A percentile compares a stretch with the other conserved stretches of the same genome.
phyloP scores from a whole-genome alignment of 1,140 invertebrate genomes.

The Apis laboriosa region DNA sequence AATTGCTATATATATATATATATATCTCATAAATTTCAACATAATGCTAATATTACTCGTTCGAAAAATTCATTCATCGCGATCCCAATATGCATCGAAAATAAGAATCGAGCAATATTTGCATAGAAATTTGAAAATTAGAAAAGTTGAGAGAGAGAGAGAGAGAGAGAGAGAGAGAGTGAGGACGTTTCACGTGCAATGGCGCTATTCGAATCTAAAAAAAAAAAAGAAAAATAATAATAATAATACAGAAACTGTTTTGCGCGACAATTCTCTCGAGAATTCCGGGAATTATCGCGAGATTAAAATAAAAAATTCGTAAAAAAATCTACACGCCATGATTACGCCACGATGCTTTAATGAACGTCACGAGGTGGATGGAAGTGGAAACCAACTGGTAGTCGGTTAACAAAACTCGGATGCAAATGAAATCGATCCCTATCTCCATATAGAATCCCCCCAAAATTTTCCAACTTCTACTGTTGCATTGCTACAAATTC shows the following conservation, averaged over 20 bases:
- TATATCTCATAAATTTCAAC: not conserved
- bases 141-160: not conserved
- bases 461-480: constrained; percentile 9
- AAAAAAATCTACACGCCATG: not conserved
- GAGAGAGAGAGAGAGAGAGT: not conserved
- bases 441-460: not conserved
- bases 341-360: not conserved
- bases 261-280: not conserved
- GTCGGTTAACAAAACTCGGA: constrained; percentile 19
- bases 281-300: not conserved
- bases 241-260: not conserved
- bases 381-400: not conserved
- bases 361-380: not conserved
- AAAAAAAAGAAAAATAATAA: not conserved
- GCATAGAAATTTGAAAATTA: constrained; percentile 6
- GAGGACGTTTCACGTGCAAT: not conserved
- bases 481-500: not conserved
- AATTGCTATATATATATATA: no score
- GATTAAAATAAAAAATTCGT: not conserved
- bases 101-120: not conserved
- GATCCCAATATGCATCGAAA: constrained; percentile 9
- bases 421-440: constrained; percentile 33
- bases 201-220: not conserved
- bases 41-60: not conserved
- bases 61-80: not conserved